Evolutionary conservation across 2,797 vertebrate genomes (phyloP).

Genomic region (Paratrypauchen microcephalus): DNA sequence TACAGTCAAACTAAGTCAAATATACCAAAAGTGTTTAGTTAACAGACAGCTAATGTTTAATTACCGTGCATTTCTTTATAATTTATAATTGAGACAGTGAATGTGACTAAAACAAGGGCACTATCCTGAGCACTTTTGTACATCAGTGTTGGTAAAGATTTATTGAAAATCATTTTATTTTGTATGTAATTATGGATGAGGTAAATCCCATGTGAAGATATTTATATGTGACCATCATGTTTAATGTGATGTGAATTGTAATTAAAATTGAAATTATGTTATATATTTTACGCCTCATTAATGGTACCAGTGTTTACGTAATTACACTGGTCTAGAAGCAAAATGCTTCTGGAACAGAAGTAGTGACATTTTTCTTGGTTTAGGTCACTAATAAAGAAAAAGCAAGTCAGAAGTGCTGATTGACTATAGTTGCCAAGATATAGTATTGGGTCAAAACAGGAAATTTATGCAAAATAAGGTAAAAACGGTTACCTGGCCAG

Average conservation of each 20-base stretch:
- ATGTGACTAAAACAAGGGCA: conserved; percentile 32
- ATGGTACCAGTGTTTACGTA: no score
- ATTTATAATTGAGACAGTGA: conserved; percentile 28
- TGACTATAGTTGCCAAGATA: no score
- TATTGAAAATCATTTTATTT: conserved; percentile 41
- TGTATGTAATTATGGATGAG: conserved; percentile 43
- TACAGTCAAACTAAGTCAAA: conserved; percentile 12
- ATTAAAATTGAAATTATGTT: conserved; percentile 48
- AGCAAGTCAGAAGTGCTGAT: no score
- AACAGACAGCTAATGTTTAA: conserved; percentile 17
- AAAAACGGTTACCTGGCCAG: no score
- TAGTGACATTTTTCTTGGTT: no score
- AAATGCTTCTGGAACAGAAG: no score
- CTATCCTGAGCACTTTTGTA: conserved; percentile 75
- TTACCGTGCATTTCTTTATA: conserved; percentile 13
- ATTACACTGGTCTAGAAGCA: no score
- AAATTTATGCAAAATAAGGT: no score
- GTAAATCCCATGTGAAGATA: conserved; percentile 30
- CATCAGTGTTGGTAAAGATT: conserved; percentile 74
- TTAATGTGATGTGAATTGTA: conserved; percentile 48
- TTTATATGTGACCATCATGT: conserved; percentile 39
- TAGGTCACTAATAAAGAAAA: no score
- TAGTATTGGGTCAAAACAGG: no score
- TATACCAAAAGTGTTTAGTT: conserved; percentile 52
- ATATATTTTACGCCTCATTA: conserved; percentile 4